Base-by-base conservation (phyloP, 2,888 invertebrate genomes). In the Stratiomys singularior region DNA sequence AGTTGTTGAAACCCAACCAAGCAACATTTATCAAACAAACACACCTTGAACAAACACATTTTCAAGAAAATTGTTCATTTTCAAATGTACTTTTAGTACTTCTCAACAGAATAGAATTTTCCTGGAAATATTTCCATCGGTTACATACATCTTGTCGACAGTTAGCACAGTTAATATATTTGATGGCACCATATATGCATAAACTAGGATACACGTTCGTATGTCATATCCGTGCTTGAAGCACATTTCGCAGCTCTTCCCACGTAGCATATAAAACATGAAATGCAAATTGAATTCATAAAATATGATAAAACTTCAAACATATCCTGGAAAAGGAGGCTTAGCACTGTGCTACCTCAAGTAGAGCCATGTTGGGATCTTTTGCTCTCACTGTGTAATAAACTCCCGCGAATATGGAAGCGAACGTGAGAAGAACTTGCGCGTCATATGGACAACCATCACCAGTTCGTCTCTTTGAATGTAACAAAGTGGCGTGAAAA, bases 261-360 rank as follows among this genome's bases (percentile, higher is more conserved):
- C 69, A 69, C 69, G 69, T 69, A 69, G 23, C 69, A 69, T 69
- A 69, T 69, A 37, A 72, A 74, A 74, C 60, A 74, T 9, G 74
- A 30, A 60, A 74, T 74, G 58, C 58, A 74, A 74, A 74, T 74
- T 74, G 58, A 60, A 74, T 74, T 74, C 74, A 74, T 74, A 74
- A 74, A 74, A 74, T 74, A 74, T 74, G 74, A 74, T 74, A 74
- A 74, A 74, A 60, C 37, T 60, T 58, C 37, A 37, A 74, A 74
- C 58, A 47, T 74, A 58, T 58, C 46, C 74, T 23, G 25, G 47
- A 27, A n/a, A 21, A 30, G 67, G 27, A 69, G 69, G 23, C 25
- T 69, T 69, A 47, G 47, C 46, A n/a, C 23, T 7, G 15, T 30
- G 18, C 69, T 23, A 13, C 46, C 15, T 69, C 37, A 37, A 11